Percentiles rank a stretch among this genome's conserved stretches.
phyloP scores from a whole-genome alignment of 2,888 invertebrate species.

The Eucriotettix oculatus region DNA sequence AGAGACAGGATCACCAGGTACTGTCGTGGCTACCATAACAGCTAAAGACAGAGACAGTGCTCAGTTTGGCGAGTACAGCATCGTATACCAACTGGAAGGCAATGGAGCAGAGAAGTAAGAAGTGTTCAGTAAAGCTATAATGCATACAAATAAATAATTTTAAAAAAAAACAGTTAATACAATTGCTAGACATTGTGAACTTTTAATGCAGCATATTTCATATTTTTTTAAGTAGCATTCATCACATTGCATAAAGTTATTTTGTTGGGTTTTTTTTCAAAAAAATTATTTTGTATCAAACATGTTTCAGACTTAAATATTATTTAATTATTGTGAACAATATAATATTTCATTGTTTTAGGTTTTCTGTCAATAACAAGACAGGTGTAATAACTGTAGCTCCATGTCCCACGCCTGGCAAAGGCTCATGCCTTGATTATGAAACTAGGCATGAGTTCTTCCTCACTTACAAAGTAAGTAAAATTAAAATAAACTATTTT shows the following conservation, averaged over 20 bases:
- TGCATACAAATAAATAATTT: no score
- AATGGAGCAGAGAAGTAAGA: slow-evolving; percentile 54
- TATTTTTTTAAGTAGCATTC: no score
- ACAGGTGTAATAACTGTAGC: slow-evolving; percentile 72
- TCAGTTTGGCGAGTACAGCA: slow-evolving; percentile 62
- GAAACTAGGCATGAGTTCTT: slow-evolving; percentile 70
- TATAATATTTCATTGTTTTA: slow-evolving; percentile 7
- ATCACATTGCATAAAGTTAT: no score
- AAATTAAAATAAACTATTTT: neutral
- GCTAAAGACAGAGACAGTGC: slow-evolving; percentile 77
- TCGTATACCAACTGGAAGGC: slow-evolving; percentile 68
- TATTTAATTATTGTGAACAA: no score
- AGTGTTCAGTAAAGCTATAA: neutral
- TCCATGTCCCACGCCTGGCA: slow-evolving; percentile 48
- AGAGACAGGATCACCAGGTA: slow-evolving; percentile 49
- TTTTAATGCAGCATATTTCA: no score
- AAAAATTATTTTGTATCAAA: no score
- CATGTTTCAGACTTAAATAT: no score
- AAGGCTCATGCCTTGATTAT: slow-evolving; percentile 62
- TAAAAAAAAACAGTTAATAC: no score
- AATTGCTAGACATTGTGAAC: no score
- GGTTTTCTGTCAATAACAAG: slow-evolving; percentile 57
- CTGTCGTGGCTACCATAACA: slow-evolving; percentile 54
- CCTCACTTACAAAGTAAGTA: slow-evolving; percentile 57
- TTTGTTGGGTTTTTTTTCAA: no score